Evolutionary conservation across 2,888 invertebrate genomes (phyloP).

Genomic region (Oscheius sp.): DNA sequence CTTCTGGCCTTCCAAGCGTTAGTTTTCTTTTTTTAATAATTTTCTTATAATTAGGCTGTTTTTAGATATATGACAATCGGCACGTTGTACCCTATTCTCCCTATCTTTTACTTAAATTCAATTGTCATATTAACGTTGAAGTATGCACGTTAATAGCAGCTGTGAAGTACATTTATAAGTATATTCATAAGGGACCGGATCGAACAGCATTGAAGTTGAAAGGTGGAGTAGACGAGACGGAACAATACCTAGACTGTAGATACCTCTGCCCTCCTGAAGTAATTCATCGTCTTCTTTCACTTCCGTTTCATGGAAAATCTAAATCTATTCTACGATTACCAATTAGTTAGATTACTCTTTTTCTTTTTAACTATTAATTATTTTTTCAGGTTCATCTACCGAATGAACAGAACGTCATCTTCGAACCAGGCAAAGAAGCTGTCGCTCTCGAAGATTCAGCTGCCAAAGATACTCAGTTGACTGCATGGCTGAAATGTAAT

Average conservation of each 20-base stretch:
- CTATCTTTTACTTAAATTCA: neutral
- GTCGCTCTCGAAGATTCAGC: too few relatives aligned
- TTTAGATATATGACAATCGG: neutral
- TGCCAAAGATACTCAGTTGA: neutral
- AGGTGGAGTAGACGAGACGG: neutral
- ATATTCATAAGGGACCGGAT: too few relatives aligned
- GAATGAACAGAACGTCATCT: neutral
- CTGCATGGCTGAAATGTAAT: neutral
- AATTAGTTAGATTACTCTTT: too few relatives aligned
- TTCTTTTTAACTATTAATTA: too few relatives aligned
- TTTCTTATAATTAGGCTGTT: neutral
- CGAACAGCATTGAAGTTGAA: neutral
- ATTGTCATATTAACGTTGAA: neutral
- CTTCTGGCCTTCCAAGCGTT: too few relatives aligned
- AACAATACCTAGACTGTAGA: neutral
- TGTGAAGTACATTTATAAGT: neutral
- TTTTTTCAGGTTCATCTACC: neutral
- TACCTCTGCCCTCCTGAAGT: neutral
- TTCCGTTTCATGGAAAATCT: neutral
- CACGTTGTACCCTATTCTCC: neutral
- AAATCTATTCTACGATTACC: neutral
- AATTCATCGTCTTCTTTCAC: neutral
- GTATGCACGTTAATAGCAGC: neutral
- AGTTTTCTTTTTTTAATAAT: too few relatives aligned
- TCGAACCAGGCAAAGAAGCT: neutral